phyloP scores from a whole-genome alignment of 1,140 invertebrate species.

The Drosophila mauritiana region DNA sequence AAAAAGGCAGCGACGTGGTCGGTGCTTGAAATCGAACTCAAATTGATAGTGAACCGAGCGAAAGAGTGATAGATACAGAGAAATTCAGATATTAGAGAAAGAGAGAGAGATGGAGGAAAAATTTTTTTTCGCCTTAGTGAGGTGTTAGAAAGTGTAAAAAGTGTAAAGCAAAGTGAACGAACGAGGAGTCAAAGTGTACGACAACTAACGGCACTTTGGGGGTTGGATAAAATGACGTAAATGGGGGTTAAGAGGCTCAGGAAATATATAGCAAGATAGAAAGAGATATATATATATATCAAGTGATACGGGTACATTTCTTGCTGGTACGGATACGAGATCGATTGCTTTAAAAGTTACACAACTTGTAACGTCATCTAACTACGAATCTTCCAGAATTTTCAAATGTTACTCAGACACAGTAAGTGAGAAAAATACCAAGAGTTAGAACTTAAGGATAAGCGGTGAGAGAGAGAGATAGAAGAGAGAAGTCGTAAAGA shows the following conservation, averaged over 20 bases:
- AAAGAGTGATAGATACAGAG: constrained; percentile 17
- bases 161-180: constrained; percentile 47
- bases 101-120: constrained; percentile 8
- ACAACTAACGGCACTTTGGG: constrained; percentile 42
- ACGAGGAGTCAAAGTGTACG: constrained; percentile 53
- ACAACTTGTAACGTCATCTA: constrained; percentile 47
- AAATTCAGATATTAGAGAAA: constrained; percentile 9
- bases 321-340: constrained; percentile 47
- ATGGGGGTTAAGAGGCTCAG: constrained; percentile 8
- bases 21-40: constrained; percentile 16
- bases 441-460: constrained; percentile 32
- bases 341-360: constrained; percentile 56
- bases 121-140: constrained; percentile 4
- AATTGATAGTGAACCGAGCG: constrained; percentile 15
- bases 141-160: neutral
- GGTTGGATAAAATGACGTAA: constrained; percentile 20
- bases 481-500: constrained; percentile 24
- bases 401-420: constrained; percentile 50
- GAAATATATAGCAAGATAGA: constrained; percentile 23
- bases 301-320: constrained; percentile 42
- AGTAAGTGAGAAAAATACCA: constrained; percentile 42
- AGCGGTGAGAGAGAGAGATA: constrained; percentile 9
- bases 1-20: constrained; percentile 12
- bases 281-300: constrained; percentile 14
- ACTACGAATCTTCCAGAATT: constrained; percentile 46